Evolutionary conservation across 37 sponge, comb jelly and placozoan species (phyloP), one percentile per base, ranked within the genome.

Genomic region (Mnemiopsis leidyi): DNA sequence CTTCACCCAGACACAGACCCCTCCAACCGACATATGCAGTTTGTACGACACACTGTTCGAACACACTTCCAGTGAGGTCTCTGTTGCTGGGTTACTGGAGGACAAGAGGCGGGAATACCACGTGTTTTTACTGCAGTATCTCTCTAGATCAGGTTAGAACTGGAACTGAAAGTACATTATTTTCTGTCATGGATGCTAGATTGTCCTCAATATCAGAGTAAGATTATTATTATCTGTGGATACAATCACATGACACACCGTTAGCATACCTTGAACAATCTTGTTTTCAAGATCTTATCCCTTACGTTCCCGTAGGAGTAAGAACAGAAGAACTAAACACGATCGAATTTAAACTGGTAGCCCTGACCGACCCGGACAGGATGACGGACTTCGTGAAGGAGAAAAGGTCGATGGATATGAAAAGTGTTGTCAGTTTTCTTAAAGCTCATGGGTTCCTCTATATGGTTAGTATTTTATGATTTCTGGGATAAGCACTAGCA

Each of bases 91-190:
- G 33, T 39, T 85, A 20, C 90, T 61, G 23, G 90, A 38, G 26
- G 90, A 85, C 0, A 85, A 85, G 36, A 28, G 24, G 48, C 24
- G 26, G 1, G 61, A 85, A 21, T 85, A 85, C 48, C 90, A 85
- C 29, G 9, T 33, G 40, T n/a, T 23, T 40, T 29, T 85, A 39
- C 90, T 85, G 0, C 40, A 33, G 35, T 85, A 40, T n/a, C 23
- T 85, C 40, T 39, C 48, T 16, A 85, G 39, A 40, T 28, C 35
- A 18, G 90, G 90, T 85, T 16, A 85, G 90, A n/a, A n/a, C n/a
- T n/a, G n/a, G n/a, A n/a, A n/a, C n/a, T n/a, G n/a, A n/a, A n/a
- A n/a, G n/a, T n/a, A n/a, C n/a, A n/a, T n/a, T n/a, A n/a, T n/a
- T n/a, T n/a, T n/a, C n/a, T n/a, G n/a, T n/a, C n/a, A n/a, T 67